phyloP scores from a whole-genome alignment of 1,140 invertebrate species.

The Ostrea edulis region DNA sequence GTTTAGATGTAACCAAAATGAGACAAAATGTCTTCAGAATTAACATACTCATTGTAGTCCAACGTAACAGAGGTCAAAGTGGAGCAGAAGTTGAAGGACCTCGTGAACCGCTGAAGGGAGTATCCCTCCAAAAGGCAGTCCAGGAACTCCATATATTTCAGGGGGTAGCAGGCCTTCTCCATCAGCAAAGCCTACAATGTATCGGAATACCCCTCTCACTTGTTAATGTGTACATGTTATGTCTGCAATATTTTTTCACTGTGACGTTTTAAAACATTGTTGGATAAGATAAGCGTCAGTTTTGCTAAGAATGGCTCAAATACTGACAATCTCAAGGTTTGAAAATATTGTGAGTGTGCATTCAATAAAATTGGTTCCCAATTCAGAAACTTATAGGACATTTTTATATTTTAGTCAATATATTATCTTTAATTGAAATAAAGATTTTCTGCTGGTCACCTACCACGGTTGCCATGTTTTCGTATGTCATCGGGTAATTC shows the following conservation, averaged over 20 bases:
- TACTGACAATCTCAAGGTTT: not conserved
- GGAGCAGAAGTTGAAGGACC: constrained; percentile 67
- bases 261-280: too few relatives aligned
- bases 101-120: constrained; percentile 66
- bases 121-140: constrained; percentile 74
- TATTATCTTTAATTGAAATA: not conserved
- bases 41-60: constrained; percentile 79
- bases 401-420: not conserved
- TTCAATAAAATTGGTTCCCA: not conserved
- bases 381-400: not conserved
- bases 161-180: constrained; percentile 73
- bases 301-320: not conserved
- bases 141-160: constrained; percentile 71
- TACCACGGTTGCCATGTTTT: constrained; percentile 74
- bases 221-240: not conserved
- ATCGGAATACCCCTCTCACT: not conserved
- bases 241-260: not conserved
- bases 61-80: constrained; percentile 71
- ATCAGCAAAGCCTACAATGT: constrained; percentile 70
- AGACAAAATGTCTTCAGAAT: not conserved
- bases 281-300: not conserved
- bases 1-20: not conserved
- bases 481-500: constrained; percentile 74
- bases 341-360: not conserved
- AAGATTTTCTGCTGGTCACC: constrained; percentile 14